phyloP scores from a whole-genome alignment of 2,888 invertebrate species.

The Philereme vetulata region DNA sequence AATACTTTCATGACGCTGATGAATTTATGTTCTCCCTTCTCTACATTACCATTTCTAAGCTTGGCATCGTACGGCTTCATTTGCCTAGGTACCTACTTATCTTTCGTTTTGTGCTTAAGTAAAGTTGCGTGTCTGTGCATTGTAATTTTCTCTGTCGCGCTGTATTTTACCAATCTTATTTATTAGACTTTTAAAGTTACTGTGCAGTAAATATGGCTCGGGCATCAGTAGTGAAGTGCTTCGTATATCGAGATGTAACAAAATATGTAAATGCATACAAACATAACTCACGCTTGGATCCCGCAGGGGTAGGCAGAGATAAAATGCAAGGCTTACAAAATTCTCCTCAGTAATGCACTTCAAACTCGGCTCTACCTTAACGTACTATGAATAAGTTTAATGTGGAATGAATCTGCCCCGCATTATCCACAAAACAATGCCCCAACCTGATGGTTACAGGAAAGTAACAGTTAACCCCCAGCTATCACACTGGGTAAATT shows the following conservation, averaged over 20 bases:
- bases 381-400: not conserved
- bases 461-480: not conserved
- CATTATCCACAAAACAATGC: not conserved
- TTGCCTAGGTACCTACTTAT: conserved; percentile 24
- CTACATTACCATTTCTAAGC: conserved; percentile 29
- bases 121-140: conserved; percentile 46
- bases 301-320: no score
- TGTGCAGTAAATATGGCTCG: conserved; percentile 45
- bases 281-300: no score
- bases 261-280: conserved; percentile 13
- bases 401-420: not conserved
- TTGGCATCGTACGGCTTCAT: conserved; percentile 24
- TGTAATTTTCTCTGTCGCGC: conserved; percentile 43
- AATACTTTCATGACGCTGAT: conserved; percentile 23
- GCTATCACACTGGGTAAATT: not conserved
- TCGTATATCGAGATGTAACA: conserved; percentile 24
- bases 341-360: not conserved
- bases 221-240: conserved; percentile 41
- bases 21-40: conserved; percentile 23
- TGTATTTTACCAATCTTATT: conserved; percentile 43
- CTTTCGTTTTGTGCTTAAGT: conserved; percentile 35
- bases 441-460: not conserved
- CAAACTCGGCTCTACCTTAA: not conserved
- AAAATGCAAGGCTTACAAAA: conserved; percentile 6
- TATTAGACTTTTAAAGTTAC: conserved; percentile 45